A percentile compares a stretch with the other conserved stretches of the same genome.
Evolutionary conservation across 2,797 vertebrate genomes (phyloP).

Genomic region (Mastacembelus armatus): DNA sequence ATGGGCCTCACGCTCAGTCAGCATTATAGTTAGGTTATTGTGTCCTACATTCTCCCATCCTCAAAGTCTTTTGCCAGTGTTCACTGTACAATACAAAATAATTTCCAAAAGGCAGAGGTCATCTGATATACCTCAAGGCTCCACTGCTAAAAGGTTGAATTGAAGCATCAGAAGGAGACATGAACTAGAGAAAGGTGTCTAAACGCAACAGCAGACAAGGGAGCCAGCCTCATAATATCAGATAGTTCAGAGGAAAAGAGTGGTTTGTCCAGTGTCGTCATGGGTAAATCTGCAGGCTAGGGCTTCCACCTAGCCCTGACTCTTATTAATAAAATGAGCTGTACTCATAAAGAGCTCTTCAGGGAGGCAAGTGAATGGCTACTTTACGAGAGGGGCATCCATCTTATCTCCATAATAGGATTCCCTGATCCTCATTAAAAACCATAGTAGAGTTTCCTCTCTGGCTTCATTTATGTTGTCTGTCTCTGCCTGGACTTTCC

Average conservation of each 20-base stretch:
- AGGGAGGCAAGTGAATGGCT: constrained; percentile 37
- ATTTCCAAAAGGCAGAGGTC: background rate
- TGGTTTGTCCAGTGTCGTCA: background rate
- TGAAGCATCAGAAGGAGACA: background rate
- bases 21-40: too few relatives aligned
- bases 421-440: constrained; percentile 52
- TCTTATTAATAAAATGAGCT: constrained; percentile 37
- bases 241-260: background rate
- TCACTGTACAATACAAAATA: background rate
- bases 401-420: constrained; percentile 56
- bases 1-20: too few relatives aligned
- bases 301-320: background rate
- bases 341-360: constrained; percentile 38
- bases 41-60: background rate
- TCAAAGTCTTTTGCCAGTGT: background rate
- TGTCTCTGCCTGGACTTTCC: constrained; percentile 10
- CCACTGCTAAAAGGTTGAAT: background rate
- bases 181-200: background rate
- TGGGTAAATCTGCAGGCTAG: background rate
- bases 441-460: constrained; percentile 5
- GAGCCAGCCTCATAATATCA: background rate
- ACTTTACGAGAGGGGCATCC: constrained; percentile 43
- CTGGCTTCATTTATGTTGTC: constrained; percentile 2
- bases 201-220: background rate
- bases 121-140: background rate